These are phyloP conservation scores for Agrotis clavis DNA, from an alignment of 2,888 invertebrate genomes.

Conservation along the genomic window DNA sequence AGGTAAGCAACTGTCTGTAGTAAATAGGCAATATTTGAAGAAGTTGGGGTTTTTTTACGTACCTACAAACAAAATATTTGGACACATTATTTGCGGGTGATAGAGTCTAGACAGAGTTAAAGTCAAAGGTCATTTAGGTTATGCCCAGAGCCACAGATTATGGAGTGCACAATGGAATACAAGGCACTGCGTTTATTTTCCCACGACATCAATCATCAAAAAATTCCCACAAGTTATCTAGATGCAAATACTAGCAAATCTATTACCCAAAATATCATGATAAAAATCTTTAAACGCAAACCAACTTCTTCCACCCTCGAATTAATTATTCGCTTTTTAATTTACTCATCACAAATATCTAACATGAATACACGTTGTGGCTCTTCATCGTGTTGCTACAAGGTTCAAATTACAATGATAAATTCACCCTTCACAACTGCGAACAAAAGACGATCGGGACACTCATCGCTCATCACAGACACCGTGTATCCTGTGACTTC, in stretches of 20 bases:
- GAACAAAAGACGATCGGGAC: conserved; percentile 25
- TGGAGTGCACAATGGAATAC: too few relatives aligned
- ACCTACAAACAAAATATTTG: too few relatives aligned
- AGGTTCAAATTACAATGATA: too few relatives aligned
- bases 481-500: background rate
- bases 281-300: conserved; percentile 51
- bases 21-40: too few relatives aligned
- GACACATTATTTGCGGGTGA: too few relatives aligned
- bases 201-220: conserved; percentile 36
- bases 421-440: conserved; percentile 40
- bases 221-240: conserved; percentile 19
- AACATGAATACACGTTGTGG: too few relatives aligned
- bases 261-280: conserved; percentile 44
- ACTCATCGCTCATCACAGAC: background rate
- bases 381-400: too few relatives aligned
- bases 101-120: too few relatives aligned
- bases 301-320: conserved; percentile 25
- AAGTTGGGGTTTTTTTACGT: too few relatives aligned
- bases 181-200: conserved; percentile 14
- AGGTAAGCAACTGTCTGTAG: too few relatives aligned
- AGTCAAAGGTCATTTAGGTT: too few relatives aligned
- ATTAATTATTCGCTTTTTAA: conserved; percentile 50
- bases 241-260: conserved; percentile 22
- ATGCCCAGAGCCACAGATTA: too few relatives aligned
- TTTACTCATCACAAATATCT: background rate